Conservation (phyloP, 2,888 invertebrate genomes). For the Synanthedon formicaeformis region DNA sequence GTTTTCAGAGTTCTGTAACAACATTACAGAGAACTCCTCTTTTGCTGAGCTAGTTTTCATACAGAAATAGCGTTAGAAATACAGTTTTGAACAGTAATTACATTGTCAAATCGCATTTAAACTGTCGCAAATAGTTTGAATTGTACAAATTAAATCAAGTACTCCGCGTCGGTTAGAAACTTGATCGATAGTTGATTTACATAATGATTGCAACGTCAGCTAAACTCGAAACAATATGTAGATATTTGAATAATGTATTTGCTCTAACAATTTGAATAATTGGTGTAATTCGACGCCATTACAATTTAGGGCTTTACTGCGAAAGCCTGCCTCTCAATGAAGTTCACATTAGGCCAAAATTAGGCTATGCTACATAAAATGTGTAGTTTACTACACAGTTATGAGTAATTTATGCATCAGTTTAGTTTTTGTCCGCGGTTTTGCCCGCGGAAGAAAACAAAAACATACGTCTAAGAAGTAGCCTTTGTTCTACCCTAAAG, state of each 20-base stretch:
- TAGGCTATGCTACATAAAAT: no score
- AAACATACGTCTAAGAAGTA: no score
- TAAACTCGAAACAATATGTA: not conserved
- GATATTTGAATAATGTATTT: conserved; percentile 8
- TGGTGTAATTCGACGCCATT: conserved; percentile 4
- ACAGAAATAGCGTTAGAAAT: no score
- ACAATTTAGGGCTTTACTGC: not conserved
- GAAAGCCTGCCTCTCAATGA: not conserved
- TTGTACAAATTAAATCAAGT: not conserved
- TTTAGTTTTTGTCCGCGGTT: no score
- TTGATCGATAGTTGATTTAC: not conserved
- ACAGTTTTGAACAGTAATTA: not conserved
- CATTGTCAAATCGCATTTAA: not conserved
- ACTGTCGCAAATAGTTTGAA: not conserved
- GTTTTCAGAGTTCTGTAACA: no score
- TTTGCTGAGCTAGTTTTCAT: no score
- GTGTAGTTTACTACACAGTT: no score
- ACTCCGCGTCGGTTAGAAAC: not conserved
- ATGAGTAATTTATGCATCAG: no score
- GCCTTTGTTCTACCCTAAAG: no score
- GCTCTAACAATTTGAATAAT: conserved; percentile 7
- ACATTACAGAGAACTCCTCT: no score
- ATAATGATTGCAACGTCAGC: not conserved
- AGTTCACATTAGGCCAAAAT: not conserved
- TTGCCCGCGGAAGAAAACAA: no score